phyloP scores from a whole-genome alignment of 2,797 vertebrate genomes.

The Oceanodroma leucorhoa region DNA sequence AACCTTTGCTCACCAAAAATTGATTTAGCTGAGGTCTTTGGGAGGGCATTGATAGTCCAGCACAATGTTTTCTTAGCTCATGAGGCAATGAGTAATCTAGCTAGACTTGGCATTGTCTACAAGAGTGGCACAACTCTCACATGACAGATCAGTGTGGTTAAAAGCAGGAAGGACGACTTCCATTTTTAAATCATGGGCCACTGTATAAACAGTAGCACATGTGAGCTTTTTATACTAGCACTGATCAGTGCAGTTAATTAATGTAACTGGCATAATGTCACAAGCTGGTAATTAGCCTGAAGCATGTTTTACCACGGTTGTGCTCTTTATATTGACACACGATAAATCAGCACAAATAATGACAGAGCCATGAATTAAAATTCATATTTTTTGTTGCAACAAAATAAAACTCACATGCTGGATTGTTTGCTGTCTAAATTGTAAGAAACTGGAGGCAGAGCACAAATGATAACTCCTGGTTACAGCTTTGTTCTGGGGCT shows the following conservation, averaged over 20 bases:
- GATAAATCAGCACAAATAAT: not conserved
- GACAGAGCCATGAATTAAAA: not conserved
- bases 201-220: not conserved
- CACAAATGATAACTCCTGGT: not conserved
- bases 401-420: not conserved
- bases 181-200: not conserved
- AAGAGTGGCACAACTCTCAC: not conserved
- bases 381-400: not conserved
- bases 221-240: not conserved
- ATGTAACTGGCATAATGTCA: not conserved
- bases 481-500: not conserved
- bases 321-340: not conserved
- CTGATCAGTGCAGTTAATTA: not conserved
- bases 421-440: not conserved
- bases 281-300: not conserved
- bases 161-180: slow-evolving; percentile 1
- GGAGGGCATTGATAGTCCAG: not conserved
- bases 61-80: not conserved
- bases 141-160: not conserved
- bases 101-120: not conserved
- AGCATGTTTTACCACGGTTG: not conserved
- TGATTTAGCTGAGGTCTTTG: not conserved
- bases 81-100: not conserved
- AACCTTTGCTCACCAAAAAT: not conserved
- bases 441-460: not conserved